These are phyloP conservation scores for Drosophila lini DNA, from an alignment of 1,140 invertebrate genomes.

Conservation along the genomic window DNA sequence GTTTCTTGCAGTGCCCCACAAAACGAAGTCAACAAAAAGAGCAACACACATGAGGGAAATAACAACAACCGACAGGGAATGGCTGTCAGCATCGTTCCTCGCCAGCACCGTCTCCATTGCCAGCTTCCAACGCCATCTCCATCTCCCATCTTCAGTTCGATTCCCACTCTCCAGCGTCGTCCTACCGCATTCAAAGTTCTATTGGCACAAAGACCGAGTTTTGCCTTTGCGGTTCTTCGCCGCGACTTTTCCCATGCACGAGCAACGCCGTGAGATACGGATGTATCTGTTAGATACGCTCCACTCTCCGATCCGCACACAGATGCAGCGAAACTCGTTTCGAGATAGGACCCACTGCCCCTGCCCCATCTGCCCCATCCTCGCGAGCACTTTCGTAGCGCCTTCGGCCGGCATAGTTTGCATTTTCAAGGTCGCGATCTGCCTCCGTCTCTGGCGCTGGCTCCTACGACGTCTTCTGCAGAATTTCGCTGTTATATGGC, in stretches of 20 bases:
- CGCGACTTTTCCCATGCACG: slow-evolving; percentile 49
- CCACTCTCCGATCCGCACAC: slow-evolving; percentile 33
- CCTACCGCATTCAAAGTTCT: slow-evolving; percentile 81
- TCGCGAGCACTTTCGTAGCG: slow-evolving; percentile 49
- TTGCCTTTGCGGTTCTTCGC: slow-evolving; percentile 56
- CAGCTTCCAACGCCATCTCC: background rate
- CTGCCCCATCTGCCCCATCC: background rate
- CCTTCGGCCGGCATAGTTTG: slow-evolving; percentile 71
- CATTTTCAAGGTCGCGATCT: slow-evolving; percentile 70
- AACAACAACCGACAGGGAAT: slow-evolving; percentile 30
- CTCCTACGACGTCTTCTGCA: slow-evolving; percentile 52
- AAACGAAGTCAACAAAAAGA: slow-evolving; percentile 38
- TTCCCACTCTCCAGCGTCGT: slow-evolving; percentile 26
- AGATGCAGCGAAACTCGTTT: slow-evolving; percentile 70
- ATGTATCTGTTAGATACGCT: slow-evolving; percentile 70
- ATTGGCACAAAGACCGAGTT: slow-evolving; percentile 81
- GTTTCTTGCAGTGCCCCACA: slow-evolving; percentile 62
- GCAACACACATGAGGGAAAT: slow-evolving; percentile 14
- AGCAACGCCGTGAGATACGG: slow-evolving; percentile 22
- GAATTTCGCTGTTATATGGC: slow-evolving; percentile 53
- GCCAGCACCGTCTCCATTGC: slow-evolving; percentile 1
- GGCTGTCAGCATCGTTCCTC: slow-evolving; percentile 20
- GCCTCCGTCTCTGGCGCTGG: slow-evolving; percentile 6
- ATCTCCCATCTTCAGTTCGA: background rate
- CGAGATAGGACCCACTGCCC: slow-evolving; percentile 54